Percentiles rank a stretch among this genome's conserved stretches.
Evolutionary conservation across 2,113 vertebrate species (phyloP).

Genomic region (Sebastes fasciatus): DNA sequence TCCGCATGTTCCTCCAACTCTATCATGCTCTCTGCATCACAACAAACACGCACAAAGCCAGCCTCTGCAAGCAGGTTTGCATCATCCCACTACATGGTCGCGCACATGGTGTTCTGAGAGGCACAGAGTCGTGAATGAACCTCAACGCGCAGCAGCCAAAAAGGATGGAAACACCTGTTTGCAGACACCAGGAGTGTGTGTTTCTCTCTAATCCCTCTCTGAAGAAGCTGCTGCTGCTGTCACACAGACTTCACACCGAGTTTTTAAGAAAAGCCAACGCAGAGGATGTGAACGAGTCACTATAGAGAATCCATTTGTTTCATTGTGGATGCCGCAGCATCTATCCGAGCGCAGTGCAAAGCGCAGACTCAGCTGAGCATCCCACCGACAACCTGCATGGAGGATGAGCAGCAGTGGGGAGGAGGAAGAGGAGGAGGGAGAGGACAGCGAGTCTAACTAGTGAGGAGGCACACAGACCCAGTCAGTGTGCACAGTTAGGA

Average conservation of each 20-base stretch:
- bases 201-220: conserved; percentile 15
- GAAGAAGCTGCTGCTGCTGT: conserved; percentile 27
- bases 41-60: conserved; percentile 33
- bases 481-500: conserved; percentile 14
- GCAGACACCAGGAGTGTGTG: conserved; percentile 41
- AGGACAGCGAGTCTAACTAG: conserved; percentile 12
- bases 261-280: conserved; percentile 14
- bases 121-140: conserved; percentile 42
- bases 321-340: conserved; percentile 50
- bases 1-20: conserved; percentile 44
- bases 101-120: conserved; percentile 42
- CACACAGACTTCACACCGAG: background rate
- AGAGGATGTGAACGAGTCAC: conserved; percentile 8
- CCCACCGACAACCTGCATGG: conserved; percentile 60
- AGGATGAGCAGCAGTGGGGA: conserved; percentile 64
- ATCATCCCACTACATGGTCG: conserved; percentile 53
- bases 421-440: conserved; percentile 58
- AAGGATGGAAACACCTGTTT: conserved; percentile 83
- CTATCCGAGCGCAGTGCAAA: conserved; percentile 45
- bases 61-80: conserved; percentile 32
- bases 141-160: conserved; percentile 46
- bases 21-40: conserved; percentile 57
- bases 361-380: conserved; percentile 61
- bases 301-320: conserved; percentile 27
- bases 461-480: conserved; percentile 22